Evolutionary conservation across 1,140 invertebrate species (phyloP), one percentile per base, ranked within the genome.

Genomic region (Heliconius eleuchia): DNA sequence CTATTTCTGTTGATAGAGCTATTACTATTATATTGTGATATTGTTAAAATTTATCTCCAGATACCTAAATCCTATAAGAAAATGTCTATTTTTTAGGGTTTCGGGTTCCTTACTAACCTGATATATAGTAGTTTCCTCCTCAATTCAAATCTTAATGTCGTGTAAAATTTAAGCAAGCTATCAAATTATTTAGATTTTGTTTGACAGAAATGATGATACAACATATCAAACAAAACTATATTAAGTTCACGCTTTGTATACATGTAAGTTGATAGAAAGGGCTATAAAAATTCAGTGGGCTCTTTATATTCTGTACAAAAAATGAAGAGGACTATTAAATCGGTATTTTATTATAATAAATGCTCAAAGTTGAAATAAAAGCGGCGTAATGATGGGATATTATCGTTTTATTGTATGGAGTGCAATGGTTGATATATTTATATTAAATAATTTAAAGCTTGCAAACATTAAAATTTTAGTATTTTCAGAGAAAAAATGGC

Each of bases 281-380:
- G 37, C 37, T 71, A 71, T 74, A 78, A 78, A 78, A 74, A 74
- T 71, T 74, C 77, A 78, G 30, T 71, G 77, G 72, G 73, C 57
- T 37, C 72, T 78, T 72, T 42, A 74, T 74, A 71, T 55, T 37
- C 72, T 78, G 55, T 30, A 74, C 74, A 72, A 74, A 74, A 74
- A 78, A 78, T 70, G 9, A 19, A 78, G 55, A 16, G 46, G 71
- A 39, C 77, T 71, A 78, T 78, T 73, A 73, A 76, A 73, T 80
- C 77, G 72, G 75, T 72, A 80, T 80, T 66, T 60, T 52, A 80
- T 80, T 80, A 80, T 19, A 75, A 73, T 80, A 80, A 80, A 80
- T 77, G 76, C 42, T 74, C 55, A 30, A 73, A 78, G 46, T 73
- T 5, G 55, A 66, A 66, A 74, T 73, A 39, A 39, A 57, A 30